Evolutionary conservation across 2,888 invertebrate species (phyloP).

Genomic region (Syrista parreyssii): DNA sequence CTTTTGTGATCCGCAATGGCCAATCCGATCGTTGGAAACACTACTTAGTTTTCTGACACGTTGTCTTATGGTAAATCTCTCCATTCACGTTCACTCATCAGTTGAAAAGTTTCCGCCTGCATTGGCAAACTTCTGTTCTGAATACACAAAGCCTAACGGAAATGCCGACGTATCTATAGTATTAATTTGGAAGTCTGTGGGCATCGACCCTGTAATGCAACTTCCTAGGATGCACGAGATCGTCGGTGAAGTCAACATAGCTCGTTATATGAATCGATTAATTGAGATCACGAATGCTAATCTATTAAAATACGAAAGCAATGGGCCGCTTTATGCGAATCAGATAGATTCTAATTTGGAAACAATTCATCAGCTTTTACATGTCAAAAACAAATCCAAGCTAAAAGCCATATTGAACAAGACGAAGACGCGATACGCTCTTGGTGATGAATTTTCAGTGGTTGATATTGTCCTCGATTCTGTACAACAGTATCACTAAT

Average conservation of each 20-base stretch:
- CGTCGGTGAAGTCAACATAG: slow-evolving; percentile 58
- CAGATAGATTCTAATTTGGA: slow-evolving; percentile 53
- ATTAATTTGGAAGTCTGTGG: slow-evolving; percentile 57
- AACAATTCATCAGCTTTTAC: slow-evolving; percentile 40
- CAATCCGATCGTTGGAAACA: slow-evolving; percentile 52
- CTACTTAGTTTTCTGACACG: slow-evolving; percentile 46
- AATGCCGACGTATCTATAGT: slow-evolving; percentile 38
- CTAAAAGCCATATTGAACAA: not conserved
- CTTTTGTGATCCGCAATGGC: slow-evolving; percentile 59
- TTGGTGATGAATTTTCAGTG: slow-evolving; percentile 49
- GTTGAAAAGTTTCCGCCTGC: slow-evolving; percentile 30
- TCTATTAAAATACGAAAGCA: slow-evolving; percentile 54
- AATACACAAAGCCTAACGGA: slow-evolving; percentile 25
- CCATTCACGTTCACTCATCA: slow-evolving; percentile 53
- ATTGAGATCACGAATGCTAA: slow-evolving; percentile 46
- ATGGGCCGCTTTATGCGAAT: slow-evolving; percentile 48
- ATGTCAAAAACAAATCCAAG: slow-evolving; percentile 26
- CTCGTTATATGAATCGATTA: slow-evolving; percentile 58
- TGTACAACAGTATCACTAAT: not conserved
- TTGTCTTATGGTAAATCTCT: slow-evolving; percentile 37
- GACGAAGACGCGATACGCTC: slow-evolving; percentile 8
- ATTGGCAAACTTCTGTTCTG: slow-evolving; percentile 41
- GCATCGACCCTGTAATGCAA: slow-evolving; percentile 48
- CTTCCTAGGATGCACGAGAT: slow-evolving; percentile 42
- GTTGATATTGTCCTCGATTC: slow-evolving; percentile 49